Conservation (phyloP, 2,888 invertebrate species). For the Patella pellucida region DNA sequence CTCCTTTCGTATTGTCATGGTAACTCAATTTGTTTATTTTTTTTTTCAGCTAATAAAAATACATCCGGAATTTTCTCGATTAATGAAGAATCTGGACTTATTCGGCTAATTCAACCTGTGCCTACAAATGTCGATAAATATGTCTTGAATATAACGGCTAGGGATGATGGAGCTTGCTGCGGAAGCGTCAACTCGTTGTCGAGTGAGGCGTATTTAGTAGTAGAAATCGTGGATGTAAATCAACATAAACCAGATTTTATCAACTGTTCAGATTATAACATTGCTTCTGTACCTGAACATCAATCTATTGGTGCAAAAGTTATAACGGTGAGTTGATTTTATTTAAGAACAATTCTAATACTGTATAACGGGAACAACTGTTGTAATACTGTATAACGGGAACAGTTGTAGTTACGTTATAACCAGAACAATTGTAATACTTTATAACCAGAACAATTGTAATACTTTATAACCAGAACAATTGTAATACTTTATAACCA, state of each 20-base stretch:
- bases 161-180: constrained; percentile 98
- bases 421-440: too few species aligned
- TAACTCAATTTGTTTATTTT: background rate
- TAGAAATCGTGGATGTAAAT: constrained; percentile 96
- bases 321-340: constrained; percentile 43
- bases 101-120: constrained; percentile 55
- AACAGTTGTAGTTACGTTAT: too few species aligned
- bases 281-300: constrained; percentile 50
- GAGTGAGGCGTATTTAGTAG: constrained; percentile 93
- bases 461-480: too few species aligned
- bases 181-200: constrained; percentile 88
- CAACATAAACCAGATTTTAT: constrained; percentile 97
- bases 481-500: too few species aligned
- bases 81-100: constrained; percentile 67
- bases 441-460: too few species aligned
- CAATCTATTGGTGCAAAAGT: constrained; percentile 46
- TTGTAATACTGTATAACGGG: too few species aligned
- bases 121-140: constrained; percentile 76
- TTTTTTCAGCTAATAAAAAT: constrained; percentile 34
- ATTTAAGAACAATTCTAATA: too few species aligned
- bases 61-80: constrained; percentile 62
- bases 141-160: constrained; percentile 95
- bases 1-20: too few species aligned
- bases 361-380: too few species aligned
- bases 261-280: constrained; percentile 92